A percentile compares a stretch with the other conserved stretches of the same genome.
These are phyloP conservation scores for Lepidochrysops patricia DNA, from an alignment of 2,888 invertebrate species.

Conservation along the genomic window DNA sequence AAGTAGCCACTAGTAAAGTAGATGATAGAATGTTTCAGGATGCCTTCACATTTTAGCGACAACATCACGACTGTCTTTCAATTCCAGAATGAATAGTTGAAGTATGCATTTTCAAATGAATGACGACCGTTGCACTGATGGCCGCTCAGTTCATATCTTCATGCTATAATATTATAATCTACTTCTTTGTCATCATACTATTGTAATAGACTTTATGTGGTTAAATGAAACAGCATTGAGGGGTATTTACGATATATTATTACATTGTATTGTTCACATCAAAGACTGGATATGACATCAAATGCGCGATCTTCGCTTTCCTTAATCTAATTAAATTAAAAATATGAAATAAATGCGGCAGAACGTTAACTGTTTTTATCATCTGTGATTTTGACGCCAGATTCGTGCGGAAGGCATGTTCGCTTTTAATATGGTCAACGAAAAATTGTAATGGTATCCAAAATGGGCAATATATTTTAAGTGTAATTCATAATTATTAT, in stretches of 20 bases:
- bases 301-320: slow-evolving; percentile 47
- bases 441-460: not conserved
- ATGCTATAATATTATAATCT: too few species aligned
- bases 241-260: slow-evolving; percentile 51
- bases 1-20: too few species aligned
- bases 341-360: slow-evolving; percentile 44
- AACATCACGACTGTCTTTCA: too few species aligned
- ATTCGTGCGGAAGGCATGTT: slow-evolving; percentile 24
- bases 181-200: not conserved
- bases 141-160: too few species aligned
- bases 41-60: too few species aligned
- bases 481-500: not conserved
- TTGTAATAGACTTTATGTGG: not conserved
- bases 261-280: slow-evolving; percentile 44
- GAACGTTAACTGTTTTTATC: slow-evolving; percentile 30
- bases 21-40: too few species aligned
- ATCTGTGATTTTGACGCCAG: slow-evolving; percentile 44
- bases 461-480: slow-evolving; percentile 7
- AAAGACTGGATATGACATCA: slow-evolving; percentile 48
- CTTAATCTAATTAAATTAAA: slow-evolving; percentile 27
- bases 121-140: too few species aligned
- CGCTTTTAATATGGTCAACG: slow-evolving; percentile 9
- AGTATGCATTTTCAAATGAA: too few species aligned
- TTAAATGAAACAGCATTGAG: slow-evolving; percentile 29
- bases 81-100: too few species aligned